Evolutionary conservation across 2,797 vertebrate species (phyloP).

Genomic region (Chrysocyon brachyurus): DNA sequence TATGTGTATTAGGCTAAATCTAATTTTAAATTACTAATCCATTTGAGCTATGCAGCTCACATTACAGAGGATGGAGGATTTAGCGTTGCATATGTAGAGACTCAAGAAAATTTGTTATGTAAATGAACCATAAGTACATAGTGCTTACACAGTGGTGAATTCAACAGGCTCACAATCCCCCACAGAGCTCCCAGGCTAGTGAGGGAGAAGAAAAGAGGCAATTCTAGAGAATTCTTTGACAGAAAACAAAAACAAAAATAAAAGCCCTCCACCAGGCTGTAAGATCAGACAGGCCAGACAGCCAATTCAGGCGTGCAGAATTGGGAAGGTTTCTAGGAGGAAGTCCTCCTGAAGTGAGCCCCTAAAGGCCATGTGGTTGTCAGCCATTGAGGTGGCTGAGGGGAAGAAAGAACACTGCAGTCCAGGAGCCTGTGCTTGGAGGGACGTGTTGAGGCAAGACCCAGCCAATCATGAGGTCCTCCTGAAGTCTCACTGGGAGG

Average conservation of each 20-base stretch:
- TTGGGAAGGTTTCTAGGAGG: not conserved
- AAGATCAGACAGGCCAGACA: not conserved
- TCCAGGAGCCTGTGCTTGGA: not conserved
- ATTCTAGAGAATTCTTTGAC: not conserved
- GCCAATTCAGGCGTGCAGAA: not conserved
- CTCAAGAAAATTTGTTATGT: not conserved
- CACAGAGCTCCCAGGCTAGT: not conserved
- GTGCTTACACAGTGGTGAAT: not conserved
- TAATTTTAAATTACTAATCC: slow-evolving; percentile 65
- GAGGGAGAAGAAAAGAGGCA: not conserved
- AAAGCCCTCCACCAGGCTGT: not conserved
- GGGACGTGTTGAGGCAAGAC: not conserved
- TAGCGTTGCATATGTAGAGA: not conserved
- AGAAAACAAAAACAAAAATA: not conserved
- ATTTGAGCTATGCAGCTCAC: not conserved
- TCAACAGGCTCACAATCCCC: not conserved
- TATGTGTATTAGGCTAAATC: slow-evolving; percentile 42
- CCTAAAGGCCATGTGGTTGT: not conserved
- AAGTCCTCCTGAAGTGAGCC: not conserved
- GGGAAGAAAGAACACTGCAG: not conserved
- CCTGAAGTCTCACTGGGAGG: not conserved
- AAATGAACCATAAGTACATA: not conserved
- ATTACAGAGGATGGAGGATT: not conserved
- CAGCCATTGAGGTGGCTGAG: not conserved
- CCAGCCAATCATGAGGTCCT: rapidly evolving